Evolutionary conservation across 2,888 invertebrate genomes (phyloP), one percentile per base, ranked within the genome.

Genomic region (Drosophila meridionalis): DNA sequence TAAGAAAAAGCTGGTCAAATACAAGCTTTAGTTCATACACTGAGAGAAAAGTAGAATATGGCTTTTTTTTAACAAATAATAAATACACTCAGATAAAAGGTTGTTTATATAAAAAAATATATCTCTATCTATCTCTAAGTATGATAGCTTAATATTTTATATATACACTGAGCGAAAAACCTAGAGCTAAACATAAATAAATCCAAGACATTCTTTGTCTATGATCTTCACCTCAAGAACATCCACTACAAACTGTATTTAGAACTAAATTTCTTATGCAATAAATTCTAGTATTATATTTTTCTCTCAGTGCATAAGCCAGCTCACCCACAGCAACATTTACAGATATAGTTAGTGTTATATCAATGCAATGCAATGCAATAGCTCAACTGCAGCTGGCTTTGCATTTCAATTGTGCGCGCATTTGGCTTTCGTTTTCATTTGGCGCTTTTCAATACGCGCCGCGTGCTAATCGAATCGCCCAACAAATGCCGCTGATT

Each of bases 351-450:
- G 28, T 34, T 42, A 14, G n/a, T 42, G 30, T 34, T 42, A 14
- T 28, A 26, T n/a, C 12, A 20, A 47, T 50, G 48, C 58, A 63
- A 2, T 32, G 50, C 48, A 20, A 20, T 20, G 20, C 20, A 20
- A 20, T 20, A 20, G 20, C 20, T 20, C 32, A 4, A n/a, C 45
- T 69, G 72, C 68, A 72, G 67, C 73, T 71, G 81, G 70, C 89
- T 88, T 69, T 89, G 89, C 87, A 89, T 88, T 86, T 78, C 89
- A 88, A 88, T 84, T 88, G 81, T 72, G 78, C 52, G 70, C 81
- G 69, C 78, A 42, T 77, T 58, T 20, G 43, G 82, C 74, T 81
- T 79, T 79, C 79, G 61, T 70, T 79, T 79, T 79, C 79, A 61
- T 79, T 79, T 64, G 43, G 56, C 47, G 45, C 59, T 75, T 65